Evolutionary conservation across 2,113 vertebrate genomes (phyloP).

Genomic region (Burhinus oedicnemus): DNA sequence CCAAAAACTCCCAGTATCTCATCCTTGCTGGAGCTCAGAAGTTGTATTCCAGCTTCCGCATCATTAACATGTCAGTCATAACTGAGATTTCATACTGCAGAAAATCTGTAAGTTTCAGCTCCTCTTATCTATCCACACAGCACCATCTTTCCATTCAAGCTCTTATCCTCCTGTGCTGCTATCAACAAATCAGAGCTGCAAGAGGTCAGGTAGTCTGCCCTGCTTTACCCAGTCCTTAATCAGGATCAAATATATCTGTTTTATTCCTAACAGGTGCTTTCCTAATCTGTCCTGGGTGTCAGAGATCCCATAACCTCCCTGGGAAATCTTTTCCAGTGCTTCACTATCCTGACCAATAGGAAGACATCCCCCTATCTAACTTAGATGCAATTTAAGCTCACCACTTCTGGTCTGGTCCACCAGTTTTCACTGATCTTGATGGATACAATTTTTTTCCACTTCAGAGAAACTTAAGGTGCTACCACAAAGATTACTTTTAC

Average conservation of each 20-base stretch:
- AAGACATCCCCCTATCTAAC: background rate
- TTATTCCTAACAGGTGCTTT: background rate
- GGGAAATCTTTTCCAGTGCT: background rate
- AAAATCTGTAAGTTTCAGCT: background rate
- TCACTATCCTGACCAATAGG: background rate
- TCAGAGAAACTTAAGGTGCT: background rate
- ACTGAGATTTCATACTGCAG: background rate
- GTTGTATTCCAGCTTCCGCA: background rate
- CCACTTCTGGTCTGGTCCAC: background rate
- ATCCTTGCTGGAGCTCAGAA: background rate
- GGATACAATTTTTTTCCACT: background rate
- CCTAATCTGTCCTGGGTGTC: background rate
- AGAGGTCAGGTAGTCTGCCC: background rate
- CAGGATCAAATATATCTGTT: conserved; percentile 13
- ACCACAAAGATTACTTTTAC: background rate
- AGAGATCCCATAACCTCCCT: background rate
- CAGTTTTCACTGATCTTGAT: background rate
- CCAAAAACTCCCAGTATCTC: background rate
- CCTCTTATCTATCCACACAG: background rate
- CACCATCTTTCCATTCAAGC: background rate
- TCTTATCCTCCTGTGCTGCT: background rate
- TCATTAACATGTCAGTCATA: background rate
- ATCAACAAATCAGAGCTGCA: background rate
- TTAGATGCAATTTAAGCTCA: background rate
- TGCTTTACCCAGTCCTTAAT: background rate